Base-by-base conservation (phyloP, 2,797 vertebrate species). In the Brachymystax lenok region DNA sequence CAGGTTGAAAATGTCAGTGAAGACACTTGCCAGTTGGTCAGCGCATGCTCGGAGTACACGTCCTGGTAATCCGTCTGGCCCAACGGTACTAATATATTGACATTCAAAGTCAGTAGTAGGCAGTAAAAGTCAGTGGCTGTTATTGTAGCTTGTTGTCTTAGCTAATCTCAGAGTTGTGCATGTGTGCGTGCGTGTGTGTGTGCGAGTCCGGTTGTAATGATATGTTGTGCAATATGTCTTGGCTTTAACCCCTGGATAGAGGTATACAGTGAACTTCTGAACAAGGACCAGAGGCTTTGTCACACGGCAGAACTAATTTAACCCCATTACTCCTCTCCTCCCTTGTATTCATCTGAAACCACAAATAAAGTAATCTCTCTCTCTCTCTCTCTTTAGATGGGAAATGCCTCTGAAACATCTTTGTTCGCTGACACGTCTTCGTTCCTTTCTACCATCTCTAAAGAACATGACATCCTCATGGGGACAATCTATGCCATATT, bases 381-480 rank as follows among this genome's bases (percentile, higher is more conserved):
- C 3, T n/a, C 40, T 68, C n/a, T 59, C 54, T 63, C 6, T 72
- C 66, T 92, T 24, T 86, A 96, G 95, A 97, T 97, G 96, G 95
- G 92, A 93, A 96, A 95, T 92, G 91, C 68, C 2, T 95, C 96
- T 1, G 93, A 94, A 76, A 77, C 86, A 21, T 91, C 91, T n/a
- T 82, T 83, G 83, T 89, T 95, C 27, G 19, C 96, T 1, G 92
- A 94, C 74, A 77, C 85, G n/a, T 92, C 91, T 19, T 82, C 82
- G 83, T 89, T 95, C 28, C 14, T 84, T 64, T 97, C 96, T 83
- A 94, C 82, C 81, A 90, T 96, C 83, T 95, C 95, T 0, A 94
- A 96, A 92, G 92, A 92, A 77, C 89, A 92, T 85, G 96, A 97
- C 79, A 85, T 95, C 83, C 74, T 97, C 85, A 93, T 97, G 91